Percentiles rank a stretch among this genome's conserved stretches.
Conservation (phyloP, 2,113 vertebrate genomes). For the Scomber colias region DNA sequence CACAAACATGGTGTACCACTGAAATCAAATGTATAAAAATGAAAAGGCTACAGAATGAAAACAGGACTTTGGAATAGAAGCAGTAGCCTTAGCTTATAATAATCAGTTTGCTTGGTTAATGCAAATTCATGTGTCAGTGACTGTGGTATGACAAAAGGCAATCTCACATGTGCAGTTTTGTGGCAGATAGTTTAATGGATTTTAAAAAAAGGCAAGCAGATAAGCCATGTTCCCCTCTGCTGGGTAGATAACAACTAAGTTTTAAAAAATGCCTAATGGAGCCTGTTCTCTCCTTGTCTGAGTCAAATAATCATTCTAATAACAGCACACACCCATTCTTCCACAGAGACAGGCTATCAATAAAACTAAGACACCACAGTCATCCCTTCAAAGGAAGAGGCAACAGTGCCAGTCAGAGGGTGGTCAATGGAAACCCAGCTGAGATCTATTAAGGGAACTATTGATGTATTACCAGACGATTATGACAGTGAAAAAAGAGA, state of each 20-base stretch:
- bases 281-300: neutral
- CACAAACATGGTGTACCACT: neutral
- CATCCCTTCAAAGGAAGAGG: conserved; percentile 26
- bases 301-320: conserved; percentile 22
- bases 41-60: conserved; percentile 13
- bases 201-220: conserved; percentile 62
- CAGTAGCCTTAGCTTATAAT: neutral
- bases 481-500: conserved; percentile 1
- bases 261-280: conserved; percentile 32
- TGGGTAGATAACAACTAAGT: neutral
- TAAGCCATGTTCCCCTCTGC: conserved; percentile 23
- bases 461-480: neutral
- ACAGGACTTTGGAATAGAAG: neutral
- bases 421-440: conserved; percentile 79
- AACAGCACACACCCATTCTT: conserved; percentile 3
- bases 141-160: conserved; percentile 37
- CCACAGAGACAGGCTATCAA: conserved; percentile 21
- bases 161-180: conserved; percentile 27
- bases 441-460: conserved; percentile 83
- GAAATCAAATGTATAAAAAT: conserved; percentile 5
- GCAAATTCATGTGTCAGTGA: neutral
- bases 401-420: conserved; percentile 19
- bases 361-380: conserved; percentile 29
- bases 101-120: neutral
- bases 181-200: conserved; percentile 64